phyloP scores from a whole-genome alignment of 2,797 vertebrate species.

The Anisognathus igniventris region DNA sequence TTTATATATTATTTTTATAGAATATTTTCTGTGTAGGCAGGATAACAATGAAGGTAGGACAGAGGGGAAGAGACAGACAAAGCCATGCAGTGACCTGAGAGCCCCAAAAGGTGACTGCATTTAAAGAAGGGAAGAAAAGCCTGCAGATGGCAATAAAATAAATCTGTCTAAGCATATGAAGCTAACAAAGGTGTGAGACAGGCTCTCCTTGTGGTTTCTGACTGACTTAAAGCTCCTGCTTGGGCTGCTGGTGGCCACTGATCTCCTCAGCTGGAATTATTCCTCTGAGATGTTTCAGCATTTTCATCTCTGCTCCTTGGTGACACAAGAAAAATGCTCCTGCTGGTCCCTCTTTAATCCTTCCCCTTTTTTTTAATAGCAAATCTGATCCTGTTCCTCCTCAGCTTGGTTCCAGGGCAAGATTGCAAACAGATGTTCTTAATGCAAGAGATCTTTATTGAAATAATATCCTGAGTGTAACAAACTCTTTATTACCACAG shows the following conservation, averaged over 20 bases:
- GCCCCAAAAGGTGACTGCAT: not conserved
- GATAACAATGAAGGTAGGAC: not conserved
- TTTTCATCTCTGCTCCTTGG: not conserved
- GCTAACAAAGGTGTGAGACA: not conserved
- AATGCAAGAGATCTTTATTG: not conserved
- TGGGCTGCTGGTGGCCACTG: not conserved
- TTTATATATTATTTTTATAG: not conserved
- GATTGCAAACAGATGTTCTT: slow-evolving; percentile 33
- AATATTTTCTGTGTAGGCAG: not conserved
- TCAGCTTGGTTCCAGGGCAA: not conserved
- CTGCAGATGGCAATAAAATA: not conserved
- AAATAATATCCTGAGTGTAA: not conserved
- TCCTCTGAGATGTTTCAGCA: not conserved
- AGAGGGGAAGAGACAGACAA: not conserved
- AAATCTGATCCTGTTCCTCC: not conserved
- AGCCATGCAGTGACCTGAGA: not conserved
- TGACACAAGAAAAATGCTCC: not conserved
- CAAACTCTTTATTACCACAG: not conserved
- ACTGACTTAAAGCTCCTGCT: not conserved
- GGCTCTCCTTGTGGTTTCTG: not conserved
- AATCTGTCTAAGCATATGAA: not conserved
- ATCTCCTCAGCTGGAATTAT: not conserved
- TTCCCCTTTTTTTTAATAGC: not conserved
- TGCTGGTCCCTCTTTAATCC: not conserved
- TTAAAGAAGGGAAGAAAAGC: not conserved